Base-by-base conservation (phyloP, 2,113 vertebrate genomes). In the Tautogolabrus adspersus region DNA sequence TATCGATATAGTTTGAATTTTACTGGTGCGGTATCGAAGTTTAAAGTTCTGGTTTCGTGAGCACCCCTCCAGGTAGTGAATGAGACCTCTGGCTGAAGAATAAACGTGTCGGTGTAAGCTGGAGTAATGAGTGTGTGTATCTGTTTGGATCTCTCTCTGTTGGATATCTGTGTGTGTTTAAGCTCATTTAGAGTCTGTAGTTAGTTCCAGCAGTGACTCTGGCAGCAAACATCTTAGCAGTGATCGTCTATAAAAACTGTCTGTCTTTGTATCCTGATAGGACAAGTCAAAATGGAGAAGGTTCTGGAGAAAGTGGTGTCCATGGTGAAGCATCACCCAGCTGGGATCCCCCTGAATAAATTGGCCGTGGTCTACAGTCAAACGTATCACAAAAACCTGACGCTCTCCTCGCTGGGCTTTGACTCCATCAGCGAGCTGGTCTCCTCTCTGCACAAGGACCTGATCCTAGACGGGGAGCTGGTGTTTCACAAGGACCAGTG, bases 321-420 rank as follows among this genome's bases (percentile, higher is more conserved):
- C n/a, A 58, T 94, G 69, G 66, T 93, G 37, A 72, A 86, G 62
- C 7, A 73, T n/a, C 52, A 92, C 51, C 82, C 85, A 18, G 30
- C 10, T 3, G 94, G 93, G 21, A 80, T 94, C 37, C 91, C 84
- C 1, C 34, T 93, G 0, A 88, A 85, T 21, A 85, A 63, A 42
- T 38, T 95, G 7, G 0, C 56, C 3, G 1, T 26, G 0, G 8
- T 44, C 23, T 95, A 90, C 80, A 87, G 0, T 23, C 61, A 88
- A 84, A 72, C 15, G 15, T 94, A 93, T 74, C 69, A 16, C 61
- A 44, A 30, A 0, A 91, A 91, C 57, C 71, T 95, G 66, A 66
- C 30, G 1, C 3, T 84, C 0, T 79, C 79, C 1, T 16, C 54
- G 0, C 23, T 93, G 40, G 91, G 92, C 40, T 88, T 92, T 18